phyloP scores from a whole-genome alignment of 2,888 invertebrate genomes.

The Protonemura montana region DNA sequence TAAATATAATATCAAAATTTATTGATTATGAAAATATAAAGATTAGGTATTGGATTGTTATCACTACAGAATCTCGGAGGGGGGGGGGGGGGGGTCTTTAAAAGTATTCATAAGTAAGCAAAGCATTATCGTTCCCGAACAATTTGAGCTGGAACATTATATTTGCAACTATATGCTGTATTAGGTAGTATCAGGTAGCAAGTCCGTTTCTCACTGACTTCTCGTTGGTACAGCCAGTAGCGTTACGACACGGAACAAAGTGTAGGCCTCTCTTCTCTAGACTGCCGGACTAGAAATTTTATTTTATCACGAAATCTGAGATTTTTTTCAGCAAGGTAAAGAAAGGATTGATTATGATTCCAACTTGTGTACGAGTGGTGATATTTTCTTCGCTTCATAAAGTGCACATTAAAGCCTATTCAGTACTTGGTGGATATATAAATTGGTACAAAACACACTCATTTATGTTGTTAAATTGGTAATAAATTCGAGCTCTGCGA shows the following conservation, averaged over 20 bases:
- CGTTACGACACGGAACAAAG: neutral
- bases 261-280: neutral
- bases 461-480: neutral
- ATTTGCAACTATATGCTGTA: neutral
- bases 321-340: constrained; percentile 25
- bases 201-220: neutral
- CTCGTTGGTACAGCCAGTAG: too few relatives aligned
- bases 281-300: constrained; percentile 20
- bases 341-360: neutral
- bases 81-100: neutral
- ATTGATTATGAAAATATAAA: constrained; percentile 40
- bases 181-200: neutral
- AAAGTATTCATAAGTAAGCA: neutral
- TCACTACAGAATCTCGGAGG: constrained; percentile 23
- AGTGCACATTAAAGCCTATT: neutral
- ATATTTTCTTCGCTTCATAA: neutral
- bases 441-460: constrained; percentile 12
- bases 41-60: constrained; percentile 31
- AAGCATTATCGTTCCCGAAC: neutral
- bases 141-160: neutral
- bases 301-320: constrained; percentile 32
- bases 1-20: constrained; percentile 42
- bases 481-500: neutral
- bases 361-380: neutral
- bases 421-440: neutral